Conservation (phyloP, 2,797 vertebrate species). For the Etheostoma perlongum region DNA sequence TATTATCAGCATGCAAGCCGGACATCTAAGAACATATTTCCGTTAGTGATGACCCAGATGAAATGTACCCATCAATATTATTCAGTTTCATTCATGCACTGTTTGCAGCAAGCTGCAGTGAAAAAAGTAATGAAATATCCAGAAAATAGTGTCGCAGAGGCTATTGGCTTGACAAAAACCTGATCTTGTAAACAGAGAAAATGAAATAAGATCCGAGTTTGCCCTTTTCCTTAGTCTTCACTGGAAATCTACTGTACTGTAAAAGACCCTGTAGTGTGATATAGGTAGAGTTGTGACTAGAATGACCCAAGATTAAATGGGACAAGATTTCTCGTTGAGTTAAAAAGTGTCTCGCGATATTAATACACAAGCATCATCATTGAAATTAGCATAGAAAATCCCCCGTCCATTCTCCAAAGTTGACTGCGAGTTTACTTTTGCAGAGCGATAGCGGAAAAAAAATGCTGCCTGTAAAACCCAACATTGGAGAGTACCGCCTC, state of each 20-base stretch:
- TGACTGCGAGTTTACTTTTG: too few relatives aligned
- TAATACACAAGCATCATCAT: too few relatives aligned
- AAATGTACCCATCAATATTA: constrained; percentile 52
- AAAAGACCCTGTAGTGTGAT: constrained; percentile 38
- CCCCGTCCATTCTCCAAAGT: too few relatives aligned
- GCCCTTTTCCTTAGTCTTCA: constrained; percentile 17
- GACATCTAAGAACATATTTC: constrained; percentile 41
- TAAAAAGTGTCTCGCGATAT: too few relatives aligned
- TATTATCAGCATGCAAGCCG: constrained; percentile 34
- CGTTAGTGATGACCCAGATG: constrained; percentile 53
- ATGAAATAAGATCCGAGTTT: constrained; percentile 44
- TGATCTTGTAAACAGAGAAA: constrained; percentile 44
- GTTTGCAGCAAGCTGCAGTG: constrained; percentile 20
- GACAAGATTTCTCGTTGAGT: too few relatives aligned
- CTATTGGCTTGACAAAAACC: constrained; percentile 16
- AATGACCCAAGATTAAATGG: too few relatives aligned
- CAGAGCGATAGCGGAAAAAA: too few relatives aligned
- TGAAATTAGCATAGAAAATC: too few relatives aligned
- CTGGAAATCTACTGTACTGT: constrained; percentile 3
- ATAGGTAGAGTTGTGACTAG: too few relatives aligned
- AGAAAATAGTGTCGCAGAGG: not conserved
- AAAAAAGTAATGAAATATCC: constrained; percentile 26
- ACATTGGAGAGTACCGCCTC: too few relatives aligned
- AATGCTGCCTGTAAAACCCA: too few relatives aligned
- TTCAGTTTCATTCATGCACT: constrained; percentile 29